Evolutionary conservation across 2,888 invertebrate genomes (phyloP), one percentile per base, ranked within the genome.

Genomic region (Caenorhabditis uteleia): DNA sequence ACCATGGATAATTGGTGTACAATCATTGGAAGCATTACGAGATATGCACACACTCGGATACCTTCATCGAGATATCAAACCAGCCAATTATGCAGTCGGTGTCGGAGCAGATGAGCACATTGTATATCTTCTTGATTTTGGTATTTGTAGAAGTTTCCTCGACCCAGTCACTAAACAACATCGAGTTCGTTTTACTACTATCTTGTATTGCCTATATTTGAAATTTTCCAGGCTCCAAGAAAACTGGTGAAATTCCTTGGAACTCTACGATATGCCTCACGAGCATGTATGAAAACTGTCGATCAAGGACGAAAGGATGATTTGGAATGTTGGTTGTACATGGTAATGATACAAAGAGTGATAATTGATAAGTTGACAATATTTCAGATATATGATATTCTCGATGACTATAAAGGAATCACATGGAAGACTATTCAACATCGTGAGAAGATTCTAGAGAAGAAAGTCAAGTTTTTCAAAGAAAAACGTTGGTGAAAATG

Each of bases 1-100:
- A 12, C 54, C 66, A 1, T 62, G 44, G 27, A 44, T 47, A 3
- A 34, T 57, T 27, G 44, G 59, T 2, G 39, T 66, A 18, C 71
- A 71, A 48, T 57, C 60, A 21, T 34, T 65, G 7, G 48, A 4
- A 45, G 62, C 62, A 2, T 27, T 71, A 7, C 31, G 46, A 8
- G 66, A 68, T 21, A 55, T 72, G 5, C 72, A 72, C 43, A 8
- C 14, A 14, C 39, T 69, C 12, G 69, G 69, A 20, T 72, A 46
- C 36, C 62, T 72, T 18, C 72, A 72, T 49, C 54, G 72, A 23
- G 59, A 64, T 49, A 68, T 64, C 48, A 70, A 70, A 21, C 67
- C 70, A 14, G 67, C 67, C 14, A 70, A 70, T 44, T 70, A 56
- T 43, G 70, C 70, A 20, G 60, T 64, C 12, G 67, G 67, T 10